Percentiles rank a stretch among this genome's conserved stretches.
These are phyloP conservation scores for Acanthornis magna DNA, from an alignment of 2,797 vertebrate species.

Conservation along the genomic window DNA sequence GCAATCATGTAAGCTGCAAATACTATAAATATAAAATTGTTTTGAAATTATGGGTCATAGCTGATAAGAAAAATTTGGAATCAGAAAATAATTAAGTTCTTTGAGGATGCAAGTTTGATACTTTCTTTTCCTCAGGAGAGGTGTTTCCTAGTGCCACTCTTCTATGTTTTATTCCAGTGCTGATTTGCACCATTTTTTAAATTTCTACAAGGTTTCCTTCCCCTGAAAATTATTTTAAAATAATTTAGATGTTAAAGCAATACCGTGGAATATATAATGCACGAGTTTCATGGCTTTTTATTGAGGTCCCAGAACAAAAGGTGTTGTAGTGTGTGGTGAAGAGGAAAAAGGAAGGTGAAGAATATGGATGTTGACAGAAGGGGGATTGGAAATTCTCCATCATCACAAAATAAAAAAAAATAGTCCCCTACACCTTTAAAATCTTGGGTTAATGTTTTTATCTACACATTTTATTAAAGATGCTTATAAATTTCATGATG, in stretches of 20 bases:
- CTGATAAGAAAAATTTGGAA: not conserved
- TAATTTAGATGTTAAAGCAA: not conserved
- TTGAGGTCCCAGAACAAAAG: not conserved
- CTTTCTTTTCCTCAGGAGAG: rapidly evolving
- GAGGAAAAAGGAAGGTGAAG: not conserved
- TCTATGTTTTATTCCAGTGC: rapidly evolving
- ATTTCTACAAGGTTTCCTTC: not conserved
- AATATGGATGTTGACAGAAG: not conserved
- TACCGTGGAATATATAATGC: not conserved
- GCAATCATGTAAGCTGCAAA: rapidly evolving
- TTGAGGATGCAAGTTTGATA: not conserved
- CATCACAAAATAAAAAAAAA: not conserved
- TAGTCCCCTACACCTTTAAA: not conserved
- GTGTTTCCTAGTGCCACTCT: not conserved
- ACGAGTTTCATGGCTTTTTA: not conserved
- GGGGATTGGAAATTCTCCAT: not conserved
- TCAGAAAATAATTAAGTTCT: not conserved
- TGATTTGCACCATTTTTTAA: rapidly evolving
- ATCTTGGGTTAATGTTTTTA: not conserved
- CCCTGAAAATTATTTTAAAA: not conserved
- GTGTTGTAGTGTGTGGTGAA: rapidly evolving
- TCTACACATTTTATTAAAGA: not conserved
- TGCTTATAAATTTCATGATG: not conserved
- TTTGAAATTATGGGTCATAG: not conserved
- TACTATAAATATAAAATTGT: not conserved